Evolutionary conservation across 2,888 invertebrate genomes (phyloP), one percentile per base, ranked within the genome.

Genomic region (Frankliniella intonsa): DNA sequence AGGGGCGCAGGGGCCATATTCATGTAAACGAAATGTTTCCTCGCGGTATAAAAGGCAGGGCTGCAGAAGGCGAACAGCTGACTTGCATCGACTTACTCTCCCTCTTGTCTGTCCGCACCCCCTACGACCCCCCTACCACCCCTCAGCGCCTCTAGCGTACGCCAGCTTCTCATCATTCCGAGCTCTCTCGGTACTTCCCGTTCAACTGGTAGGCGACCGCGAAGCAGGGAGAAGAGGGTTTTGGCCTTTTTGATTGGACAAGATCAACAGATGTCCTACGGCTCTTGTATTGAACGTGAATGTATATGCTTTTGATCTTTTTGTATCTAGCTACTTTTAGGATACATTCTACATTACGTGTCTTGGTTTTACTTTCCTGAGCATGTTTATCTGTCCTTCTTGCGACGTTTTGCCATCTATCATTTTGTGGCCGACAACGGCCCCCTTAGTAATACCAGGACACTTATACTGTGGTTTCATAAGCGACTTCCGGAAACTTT

Each of bases 311-410:
- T 76, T 22, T 76, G 22, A 25, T 10, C 38, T 25, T 25, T 25
- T 76, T 76, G 69, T 76, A 76, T 25, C 25, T 76, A 76, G 69
- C 9, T 12, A 76, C n/a, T 76, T 12, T 76, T 76, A 76, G 69
- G 25, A 22, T 25, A 25, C 12, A 22, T 10, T 76, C 69, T 25
- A 12, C 25, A n/a, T 12, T 76, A 76, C 25, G 69, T 76, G 69
- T 76, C 69, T 76, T 76, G 69, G 69, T 76, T 8, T 76, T 76
- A 76, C 69, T 76, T 25, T 62, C 69, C 25, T 25, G 25, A 76
- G 69, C 69, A 76, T 76, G 69, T 76, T 25, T 76, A 10, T 22
- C 69, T 76, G 69, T 76, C 9, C 9, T 69, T 19, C n/a, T 76
- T 76, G 25, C 25, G 38, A 38, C 38, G 38, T 38, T 38, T 38